These are phyloP conservation scores for Agrotis clavis DNA, from an alignment of 2,888 invertebrate species.

Conservation along the genomic window DNA sequence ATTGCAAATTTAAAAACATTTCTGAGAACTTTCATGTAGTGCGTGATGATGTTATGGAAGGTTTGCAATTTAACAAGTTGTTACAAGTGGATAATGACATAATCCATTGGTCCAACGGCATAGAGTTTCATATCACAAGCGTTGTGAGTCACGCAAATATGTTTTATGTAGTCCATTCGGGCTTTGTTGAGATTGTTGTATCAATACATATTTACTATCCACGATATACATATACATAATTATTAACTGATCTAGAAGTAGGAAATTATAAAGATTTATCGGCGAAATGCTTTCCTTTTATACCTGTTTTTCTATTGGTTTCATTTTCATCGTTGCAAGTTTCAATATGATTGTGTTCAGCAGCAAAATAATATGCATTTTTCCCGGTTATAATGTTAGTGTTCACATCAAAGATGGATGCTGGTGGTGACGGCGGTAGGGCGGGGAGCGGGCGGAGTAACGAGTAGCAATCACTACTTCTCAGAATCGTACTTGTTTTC, in stretches of 20 bases:
- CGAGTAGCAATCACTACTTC: slow-evolving; percentile 82
- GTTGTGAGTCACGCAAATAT: slow-evolving; percentile 80
- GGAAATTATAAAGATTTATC: slow-evolving; percentile 1
- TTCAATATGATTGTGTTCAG: slow-evolving; percentile 22
- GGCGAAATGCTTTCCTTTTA: slow-evolving; percentile 17
- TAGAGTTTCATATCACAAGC: slow-evolving; percentile 77
- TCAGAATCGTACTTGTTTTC: slow-evolving; percentile 81
- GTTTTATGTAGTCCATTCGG: slow-evolving; percentile 67
- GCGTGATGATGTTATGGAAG: slow-evolving; percentile 70
- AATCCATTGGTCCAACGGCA: slow-evolving; percentile 76
- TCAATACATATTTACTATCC: slow-evolving; percentile 55
- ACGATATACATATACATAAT: neutral
- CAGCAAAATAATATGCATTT: slow-evolving; percentile 27
- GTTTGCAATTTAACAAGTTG: slow-evolving; percentile 77
- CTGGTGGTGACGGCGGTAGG: slow-evolving; percentile 48
- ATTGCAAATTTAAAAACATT: slow-evolving; percentile 65
- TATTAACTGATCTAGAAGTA: slow-evolving; percentile 24
- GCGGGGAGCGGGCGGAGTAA: slow-evolving; percentile 62
- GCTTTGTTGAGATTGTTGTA: slow-evolving; percentile 62
- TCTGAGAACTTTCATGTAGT: slow-evolving; percentile 66
- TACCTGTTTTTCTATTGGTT: slow-evolving; percentile 17
- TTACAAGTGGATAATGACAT: slow-evolving; percentile 84
- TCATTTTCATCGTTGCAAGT: slow-evolving; percentile 13
- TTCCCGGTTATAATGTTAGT: slow-evolving; percentile 35
- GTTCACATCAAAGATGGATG: slow-evolving; percentile 56